Percentiles rank a stretch among this genome's conserved stretches.
Evolutionary conservation across 2,888 invertebrate genomes (phyloP).

Genomic region (Torymus aiolomorphi): DNA sequence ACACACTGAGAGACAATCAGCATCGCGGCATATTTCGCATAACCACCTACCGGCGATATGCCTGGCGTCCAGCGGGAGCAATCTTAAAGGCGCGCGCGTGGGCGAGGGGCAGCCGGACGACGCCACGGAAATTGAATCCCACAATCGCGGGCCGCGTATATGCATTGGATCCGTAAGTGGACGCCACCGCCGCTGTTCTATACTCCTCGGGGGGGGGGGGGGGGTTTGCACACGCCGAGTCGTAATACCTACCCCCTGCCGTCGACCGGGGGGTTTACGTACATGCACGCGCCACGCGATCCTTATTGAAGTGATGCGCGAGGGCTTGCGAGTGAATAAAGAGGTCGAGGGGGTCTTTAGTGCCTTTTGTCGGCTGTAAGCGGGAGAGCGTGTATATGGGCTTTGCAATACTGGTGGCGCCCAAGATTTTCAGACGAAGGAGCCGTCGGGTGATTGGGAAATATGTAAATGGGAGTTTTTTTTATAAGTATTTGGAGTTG

Average conservation of each 20-base stretch:
- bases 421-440: too few species aligned
- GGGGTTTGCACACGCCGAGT: neutral
- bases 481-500: too few species aligned
- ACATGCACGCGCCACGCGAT: too few species aligned
- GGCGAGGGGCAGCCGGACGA: conserved; percentile 60
- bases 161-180: conserved; percentile 69
- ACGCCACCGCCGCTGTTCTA: conserved; percentile 58
- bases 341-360: too few species aligned
- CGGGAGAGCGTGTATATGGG: too few species aligned
- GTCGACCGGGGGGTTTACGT: too few species aligned
- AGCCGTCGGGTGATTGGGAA: too few species aligned
- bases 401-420: too few species aligned
- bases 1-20: conserved; percentile 17
- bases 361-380: too few species aligned
- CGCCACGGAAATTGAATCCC: conserved; percentile 70
- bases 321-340: neutral
- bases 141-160: conserved; percentile 66
- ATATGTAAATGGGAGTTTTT: too few species aligned
- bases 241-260: too few species aligned
- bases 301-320: too few species aligned
- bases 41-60: neutral
- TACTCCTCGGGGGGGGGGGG: neutral
- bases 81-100: conserved; percentile 9
- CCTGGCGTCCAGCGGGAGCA: neutral
- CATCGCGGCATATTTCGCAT: conserved; percentile 32